Conservation (phyloP, 2,888 invertebrate genomes). For the Mactromeris polynyma region DNA sequence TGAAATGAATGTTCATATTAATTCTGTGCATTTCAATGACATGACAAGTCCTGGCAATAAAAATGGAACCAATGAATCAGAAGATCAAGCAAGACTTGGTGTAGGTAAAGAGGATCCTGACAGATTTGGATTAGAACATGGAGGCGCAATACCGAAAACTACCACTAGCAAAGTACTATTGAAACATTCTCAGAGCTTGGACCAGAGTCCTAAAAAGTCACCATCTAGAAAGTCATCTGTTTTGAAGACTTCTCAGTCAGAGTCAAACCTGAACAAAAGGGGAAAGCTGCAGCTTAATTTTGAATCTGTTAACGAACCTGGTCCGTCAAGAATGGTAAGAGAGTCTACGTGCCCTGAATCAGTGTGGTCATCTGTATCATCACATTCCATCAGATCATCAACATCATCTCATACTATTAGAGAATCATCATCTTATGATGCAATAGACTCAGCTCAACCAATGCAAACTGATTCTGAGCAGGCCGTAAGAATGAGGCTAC, state of each 20-base stretch:
- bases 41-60: constrained; percentile 89
- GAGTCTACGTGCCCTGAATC: constrained; percentile 40
- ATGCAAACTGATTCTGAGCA: constrained; percentile 24
- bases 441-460: constrained; percentile 7
- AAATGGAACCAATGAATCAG: constrained; percentile 24
- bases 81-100: constrained; percentile 6
- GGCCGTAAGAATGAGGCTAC: constrained; percentile 30
- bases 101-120: constrained; percentile 60
- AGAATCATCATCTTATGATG: constrained; percentile 31
- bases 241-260: constrained; percentile 64
- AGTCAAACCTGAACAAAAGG: constrained; percentile 59
- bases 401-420: constrained; percentile 32
- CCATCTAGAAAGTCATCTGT: constrained; percentile 51
- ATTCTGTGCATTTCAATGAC: constrained; percentile 92
- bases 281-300: constrained; percentile 66
- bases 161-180: constrained; percentile 25
- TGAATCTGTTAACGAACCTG: constrained; percentile 59
- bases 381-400: constrained; percentile 51
- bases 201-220: constrained; percentile 50
- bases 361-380: constrained; percentile 49
- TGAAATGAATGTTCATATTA: constrained; percentile 93
- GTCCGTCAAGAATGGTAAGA: constrained; percentile 52
- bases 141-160: constrained; percentile 68
- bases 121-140: constrained; percentile 62
- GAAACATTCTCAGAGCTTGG: constrained; percentile 67